Base-by-base conservation (phyloP, 2,888 invertebrate species). In the Plagiodera versicolora region DNA sequence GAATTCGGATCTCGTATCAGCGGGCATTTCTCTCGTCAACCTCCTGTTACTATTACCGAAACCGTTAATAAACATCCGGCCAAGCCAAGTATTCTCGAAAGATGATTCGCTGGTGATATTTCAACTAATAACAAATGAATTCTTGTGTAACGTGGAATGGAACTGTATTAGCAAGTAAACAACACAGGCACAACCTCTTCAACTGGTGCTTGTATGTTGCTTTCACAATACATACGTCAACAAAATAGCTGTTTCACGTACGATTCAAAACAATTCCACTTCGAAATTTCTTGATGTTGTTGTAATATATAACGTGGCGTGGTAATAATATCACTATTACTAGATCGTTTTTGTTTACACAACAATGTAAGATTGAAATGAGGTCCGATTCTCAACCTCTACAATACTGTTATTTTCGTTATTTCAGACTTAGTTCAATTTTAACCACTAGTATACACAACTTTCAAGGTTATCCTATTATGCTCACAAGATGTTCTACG, bases 151-250 rank as follows among this genome's bases (percentile, higher is more conserved):
- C 64, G 64, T 67, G 61, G 64, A 63, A 61, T 62, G 52, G 58
- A 56, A 14, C n/a, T 39, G 10, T 32, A 11, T 6, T 39, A 39
- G 14, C n/a, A 14, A 39, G 39, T 39, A 39, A 39, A 39, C 39
- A n/a, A n/a, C n/a, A n/a, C n/a, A n/a, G n/a, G n/a, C n/a, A n/a
- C n/a, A 39, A 39, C 39, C 39, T 39, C 72, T 72, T 74, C 71
- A 51, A 70, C 72, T 74, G 74, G 72, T 74, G 73, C 75, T 77
- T 78, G 77, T 78, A 77, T 78, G 76, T 75, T 78, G 71, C 75
- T 74, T 73, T 73, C 74, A 75, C 74, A 74, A 73, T 73, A 72
- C 70, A 74, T 74, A 67, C 77, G 75, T 76, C 59, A 60, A 58
- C 74, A 70, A 74, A 73, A 79, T 14, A 78, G 70, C 76, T 78